Conservation (phyloP, 2,797 vertebrate genomes). For the Jordanella pulchra region DNA sequence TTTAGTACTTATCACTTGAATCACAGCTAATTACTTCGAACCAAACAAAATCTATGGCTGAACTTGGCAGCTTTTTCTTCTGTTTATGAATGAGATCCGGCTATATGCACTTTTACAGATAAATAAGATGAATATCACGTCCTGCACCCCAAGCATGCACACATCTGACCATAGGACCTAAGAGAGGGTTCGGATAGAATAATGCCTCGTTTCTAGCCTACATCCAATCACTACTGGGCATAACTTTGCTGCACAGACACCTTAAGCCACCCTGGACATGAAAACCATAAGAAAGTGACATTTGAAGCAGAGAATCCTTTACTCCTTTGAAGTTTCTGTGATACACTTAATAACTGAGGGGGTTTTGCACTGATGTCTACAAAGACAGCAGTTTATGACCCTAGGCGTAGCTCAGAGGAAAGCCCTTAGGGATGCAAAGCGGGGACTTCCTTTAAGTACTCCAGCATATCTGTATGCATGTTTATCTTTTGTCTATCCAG, state of each 20-base stretch:
- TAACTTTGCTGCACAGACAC: slow-evolving; percentile 44
- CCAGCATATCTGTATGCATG: neutral
- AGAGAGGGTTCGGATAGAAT: slow-evolving; percentile 44
- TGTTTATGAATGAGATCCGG: neutral
- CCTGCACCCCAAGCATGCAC: neutral
- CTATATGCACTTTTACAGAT: slow-evolving; percentile 27
- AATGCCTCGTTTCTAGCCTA: slow-evolving; percentile 45
- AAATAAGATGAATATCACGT: slow-evolving; percentile 34
- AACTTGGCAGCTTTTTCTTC: neutral
- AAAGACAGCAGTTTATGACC: slow-evolving; percentile 54
- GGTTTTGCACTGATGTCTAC: slow-evolving; percentile 58
- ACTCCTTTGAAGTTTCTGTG: slow-evolving; percentile 66
- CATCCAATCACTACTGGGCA: slow-evolving; percentile 53
- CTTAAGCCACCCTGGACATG: slow-evolving; percentile 49
- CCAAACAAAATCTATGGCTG: neutral
- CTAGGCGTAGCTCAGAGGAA: slow-evolving; percentile 56
- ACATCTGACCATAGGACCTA: slow-evolving; percentile 16
- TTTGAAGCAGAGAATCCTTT: slow-evolving; percentile 35
- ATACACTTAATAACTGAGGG: slow-evolving; percentile 55
- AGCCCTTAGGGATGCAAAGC: slow-evolving; percentile 46
- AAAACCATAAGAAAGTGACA: slow-evolving; percentile 57
- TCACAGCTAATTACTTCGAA: slow-evolving; percentile 6
- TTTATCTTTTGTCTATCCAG: slow-evolving; percentile 2
- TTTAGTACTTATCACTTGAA: neutral
- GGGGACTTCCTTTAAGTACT: slow-evolving; percentile 32